Percentiles rank a stretch among this genome's conserved stretches.
phyloP scores from a whole-genome alignment of 2,113 vertebrate species.

The Percopsis transmontana region DNA sequence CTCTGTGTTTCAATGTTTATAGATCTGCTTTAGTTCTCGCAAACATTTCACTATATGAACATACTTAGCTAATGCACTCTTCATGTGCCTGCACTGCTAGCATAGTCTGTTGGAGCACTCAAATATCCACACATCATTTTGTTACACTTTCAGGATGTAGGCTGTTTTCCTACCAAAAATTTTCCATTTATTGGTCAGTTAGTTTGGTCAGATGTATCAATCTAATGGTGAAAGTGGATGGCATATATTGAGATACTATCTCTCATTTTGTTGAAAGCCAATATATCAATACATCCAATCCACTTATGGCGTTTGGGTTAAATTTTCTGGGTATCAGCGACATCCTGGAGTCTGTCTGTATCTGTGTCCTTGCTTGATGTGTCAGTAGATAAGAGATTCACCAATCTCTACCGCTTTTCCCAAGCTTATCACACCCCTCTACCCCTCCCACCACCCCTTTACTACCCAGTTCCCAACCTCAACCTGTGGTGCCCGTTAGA shows the following conservation, averaged over 20 bases:
- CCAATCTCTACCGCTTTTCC: conserved; percentile 55
- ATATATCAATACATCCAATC: no score
- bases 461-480: conserved; percentile 14
- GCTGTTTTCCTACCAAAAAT: conserved; percentile 47
- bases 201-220: no score
- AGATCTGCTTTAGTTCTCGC: conserved; percentile 69
- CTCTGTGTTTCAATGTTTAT: conserved; percentile 64
- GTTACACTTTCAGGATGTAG: conserved; percentile 68
- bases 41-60: conserved; percentile 72
- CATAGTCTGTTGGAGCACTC: conserved; percentile 77
- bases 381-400: conserved; percentile 73
- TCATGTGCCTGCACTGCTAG: conserved; percentile 72
- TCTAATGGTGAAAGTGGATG: no score
- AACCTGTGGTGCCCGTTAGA: conserved; percentile 32
- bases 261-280: no score
- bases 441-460: conserved; percentile 36
- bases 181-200: background rate
- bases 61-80: conserved; percentile 71
- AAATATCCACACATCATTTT: conserved; percentile 76
- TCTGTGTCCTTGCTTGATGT: conserved; percentile 72
- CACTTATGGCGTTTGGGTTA: conserved; percentile 22
- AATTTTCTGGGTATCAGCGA: conserved; percentile 56
- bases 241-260: no score
- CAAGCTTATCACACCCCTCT: conserved; percentile 41
- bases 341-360: conserved; percentile 72